Base-by-base conservation (phyloP, 2,888 invertebrate genomes). In the Nasonovia ribisnigri region DNA sequence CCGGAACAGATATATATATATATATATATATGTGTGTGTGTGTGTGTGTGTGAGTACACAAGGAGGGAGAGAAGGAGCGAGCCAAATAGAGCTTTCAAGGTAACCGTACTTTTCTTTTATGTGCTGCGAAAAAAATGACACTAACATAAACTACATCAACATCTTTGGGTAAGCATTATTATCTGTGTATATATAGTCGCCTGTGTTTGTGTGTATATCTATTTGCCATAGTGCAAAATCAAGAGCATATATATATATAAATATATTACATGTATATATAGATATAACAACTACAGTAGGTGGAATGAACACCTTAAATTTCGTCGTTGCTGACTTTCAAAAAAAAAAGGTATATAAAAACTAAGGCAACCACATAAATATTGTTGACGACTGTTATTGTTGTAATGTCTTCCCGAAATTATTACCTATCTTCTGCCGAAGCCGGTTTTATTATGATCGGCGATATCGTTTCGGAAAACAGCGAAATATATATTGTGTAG, bases 21-120 rank as follows among this genome's bases (percentile, higher is more conserved):
- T 43, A 29, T 43, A 24, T 42, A 10, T 48, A 10, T n/a, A n/a
- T n/a, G n/a, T n/a, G 48, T 26, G 57, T 26, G 0, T 60, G 13
- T 29, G 0, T 60, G 29, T 60, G 3, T n/a, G 13, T 67, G n/a
- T 67, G n/a, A 43, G 8, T 42, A 11, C 36, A 57, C 26, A 26
- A 51, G 3, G 51, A 77, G 36, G 77, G 36, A 77, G 20, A 36
- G 20, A 20, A 36, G 20, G 36, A 36, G 8, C 20, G 77, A 84
- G 42, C 42, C 24, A 51, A 51, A 84, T 57, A 54, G 54, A n/a
- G 84, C 91, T 91, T 43, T 91, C 57, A 43, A 16, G 51, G 24
- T 43, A 91, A 84, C 84, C 84, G 84, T 91, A 91, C 91, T 91
- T 91, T 91, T 91, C 84, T 91, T 91, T 91, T 84, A 91, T 84